Evolutionary conservation across 2,888 invertebrate genomes (phyloP).

Genomic region (Metellina segmentata): DNA sequence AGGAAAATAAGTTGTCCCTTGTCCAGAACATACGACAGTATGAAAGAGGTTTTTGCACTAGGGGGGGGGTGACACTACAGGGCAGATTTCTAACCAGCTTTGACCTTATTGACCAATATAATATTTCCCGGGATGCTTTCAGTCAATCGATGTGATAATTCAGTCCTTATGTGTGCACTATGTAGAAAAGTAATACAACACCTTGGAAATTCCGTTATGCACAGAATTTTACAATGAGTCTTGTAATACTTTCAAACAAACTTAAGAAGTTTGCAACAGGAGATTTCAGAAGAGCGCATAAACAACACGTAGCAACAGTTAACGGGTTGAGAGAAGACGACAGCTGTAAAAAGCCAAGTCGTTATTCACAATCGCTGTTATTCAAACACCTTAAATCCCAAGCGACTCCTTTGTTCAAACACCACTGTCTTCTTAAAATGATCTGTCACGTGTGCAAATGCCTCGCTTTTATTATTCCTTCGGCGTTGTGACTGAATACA

Average conservation of each 20-base stretch:
- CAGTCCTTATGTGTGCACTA: too few relatives aligned
- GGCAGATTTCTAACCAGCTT: too few relatives aligned
- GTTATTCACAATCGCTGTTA: neutral
- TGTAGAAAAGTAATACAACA: too few relatives aligned
- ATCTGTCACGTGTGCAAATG: neutral
- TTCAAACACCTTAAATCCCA: neutral
- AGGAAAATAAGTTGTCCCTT: too few relatives aligned
- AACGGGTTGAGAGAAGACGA: neutral
- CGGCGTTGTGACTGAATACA: constrained; percentile 35
- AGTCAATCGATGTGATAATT: too few relatives aligned
- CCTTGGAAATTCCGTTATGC: too few relatives aligned
- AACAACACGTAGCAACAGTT: neutral
- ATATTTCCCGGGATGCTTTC: too few relatives aligned
- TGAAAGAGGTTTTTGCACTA: too few relatives aligned
- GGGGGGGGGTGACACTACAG: too few relatives aligned
- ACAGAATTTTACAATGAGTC: neutral
- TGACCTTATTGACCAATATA: too few relatives aligned
- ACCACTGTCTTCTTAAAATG: neutral
- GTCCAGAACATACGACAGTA: too few relatives aligned
- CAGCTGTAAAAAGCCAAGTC: neutral
- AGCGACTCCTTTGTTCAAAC: neutral
- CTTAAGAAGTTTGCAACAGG: neutral
- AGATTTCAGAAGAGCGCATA: neutral
- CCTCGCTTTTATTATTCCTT: neutral
- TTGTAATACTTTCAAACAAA: neutral